Evolutionary conservation across 2,888 invertebrate genomes (phyloP).

Genomic region (Meghimatium bilineatum): DNA sequence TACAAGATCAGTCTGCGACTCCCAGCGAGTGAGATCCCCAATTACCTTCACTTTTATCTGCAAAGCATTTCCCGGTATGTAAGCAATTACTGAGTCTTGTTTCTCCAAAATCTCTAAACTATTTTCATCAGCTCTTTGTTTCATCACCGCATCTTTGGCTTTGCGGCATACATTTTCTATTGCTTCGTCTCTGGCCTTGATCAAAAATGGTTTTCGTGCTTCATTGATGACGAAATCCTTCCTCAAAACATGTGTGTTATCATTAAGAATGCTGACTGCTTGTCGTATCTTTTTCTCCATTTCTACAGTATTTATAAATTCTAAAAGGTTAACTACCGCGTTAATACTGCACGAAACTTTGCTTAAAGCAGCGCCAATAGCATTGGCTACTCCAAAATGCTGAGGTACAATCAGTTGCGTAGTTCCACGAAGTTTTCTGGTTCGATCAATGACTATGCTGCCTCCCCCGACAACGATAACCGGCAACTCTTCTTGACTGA

Average conservation of each 20-base stretch:
- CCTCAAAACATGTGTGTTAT: slow-evolving; percentile 47
- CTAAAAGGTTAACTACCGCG: slow-evolving; percentile 59
- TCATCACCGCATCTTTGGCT: slow-evolving; percentile 31
- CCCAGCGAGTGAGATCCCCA: slow-evolving; percentile 59
- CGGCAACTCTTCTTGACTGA: slow-evolving; percentile 61
- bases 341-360: slow-evolving; percentile 69
- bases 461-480: slow-evolving; percentile 74
- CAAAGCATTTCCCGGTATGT: slow-evolving; percentile 70
- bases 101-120: slow-evolving; percentile 59
- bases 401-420: slow-evolving; percentile 58
- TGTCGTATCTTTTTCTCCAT: slow-evolving; percentile 42
- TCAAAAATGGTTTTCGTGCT: slow-evolving; percentile 55
- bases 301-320: slow-evolving; percentile 49
- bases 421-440: slow-evolving; percentile 56
- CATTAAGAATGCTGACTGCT: slow-evolving; percentile 32
- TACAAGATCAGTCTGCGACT: not conserved
- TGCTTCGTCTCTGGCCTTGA: slow-evolving; percentile 57
- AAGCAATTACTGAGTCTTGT: slow-evolving; percentile 66
- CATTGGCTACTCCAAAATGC: slow-evolving; percentile 72
- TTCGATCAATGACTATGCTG: slow-evolving; percentile 62
- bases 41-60: slow-evolving; percentile 69
- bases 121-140: slow-evolving; percentile 54
- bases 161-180: slow-evolving; percentile 48
- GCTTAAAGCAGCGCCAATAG: slow-evolving; percentile 74
- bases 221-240: slow-evolving; percentile 46